Evolutionary conservation across 64 coral and sea anemone species (phyloP), one percentile per base, ranked within the genome.

Genomic region (Montipora capricornis): DNA sequence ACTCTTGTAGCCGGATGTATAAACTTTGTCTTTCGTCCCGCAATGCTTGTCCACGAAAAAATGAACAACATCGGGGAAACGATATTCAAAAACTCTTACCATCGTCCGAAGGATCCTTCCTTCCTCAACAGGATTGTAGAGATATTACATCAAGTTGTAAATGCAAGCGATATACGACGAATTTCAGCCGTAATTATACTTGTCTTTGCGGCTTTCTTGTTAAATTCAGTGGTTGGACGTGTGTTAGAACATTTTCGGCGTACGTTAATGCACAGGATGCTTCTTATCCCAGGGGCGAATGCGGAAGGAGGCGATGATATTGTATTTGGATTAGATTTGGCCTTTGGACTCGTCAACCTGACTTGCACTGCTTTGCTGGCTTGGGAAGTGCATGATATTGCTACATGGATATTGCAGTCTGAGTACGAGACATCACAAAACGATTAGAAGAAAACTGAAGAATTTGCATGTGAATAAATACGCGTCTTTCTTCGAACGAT

Each of bases 321-420:
- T 17, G 76, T 29, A 12, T 95, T 95, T 95, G 93, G 79, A 8
- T 58, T 95, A 46, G 80, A 95, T 44, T 90, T 90, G 11, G 88
- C 93, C 13, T 90, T 95, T 84, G 93, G 89, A 75, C 77, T 95
- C 16, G 88, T 55, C 0, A 95, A 95, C 74, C 57, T 95, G 20
- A 95, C 93, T 14, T 90, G 79, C 64, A 95, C 93, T 44, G 93
- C 93, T 3, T 69, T 95, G 24, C 73, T 95, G 47, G 88, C 89
- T 26, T 95, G 93, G 93, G 80, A 90, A 85, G 71, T 90, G 3
- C 79, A 95, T 83, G 48, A 95, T 57, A 26, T 95, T 4, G 77
- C 52, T 29, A 75, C 87, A 46, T 86, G 88, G 88, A 95, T 95
- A 83, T 66, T 95, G 17, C 93, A 95, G 80, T 68, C 83, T 10